Evolutionary conservation across 2,888 invertebrate genomes (phyloP), one percentile per base, ranked within the genome.

Genomic region (Scrobipalpa costella): DNA sequence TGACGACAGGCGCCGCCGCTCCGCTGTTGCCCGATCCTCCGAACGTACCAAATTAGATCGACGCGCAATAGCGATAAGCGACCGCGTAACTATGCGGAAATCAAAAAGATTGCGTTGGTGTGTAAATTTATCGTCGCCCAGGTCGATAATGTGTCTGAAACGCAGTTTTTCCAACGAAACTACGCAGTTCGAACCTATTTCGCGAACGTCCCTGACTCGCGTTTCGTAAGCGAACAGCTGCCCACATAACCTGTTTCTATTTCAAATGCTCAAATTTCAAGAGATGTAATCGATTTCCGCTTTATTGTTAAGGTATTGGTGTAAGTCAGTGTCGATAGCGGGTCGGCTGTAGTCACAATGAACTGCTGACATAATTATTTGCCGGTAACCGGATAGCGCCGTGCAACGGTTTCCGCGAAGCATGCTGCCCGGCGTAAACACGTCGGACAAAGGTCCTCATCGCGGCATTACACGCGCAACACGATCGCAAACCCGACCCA

Each of bases 321-420:
- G 77, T 73, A 72, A 61, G 68, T 68, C 60, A 62, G 36, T 64
- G 63, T 62, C 68, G 66, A 70, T 71, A 74, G 75, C 75, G 77
- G 77, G 78, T 80, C 79, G 79, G 79, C 80, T 81, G 79, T 80
- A 81, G 82, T 83, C 81, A 79, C 79, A 79, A 77, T 80, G 81
- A 81, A 82, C 84, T 73, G 84, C 83, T 88, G 87, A 87, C 88
- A 87, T 85, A 86, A 86, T 88, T 87, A 87, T 85, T 84, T 81
- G 80, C 81, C 78, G 77, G 79, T 82, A 87, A 88, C 83, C 80
- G 81, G 84, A 87, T 86, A 82, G 78, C 74, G 73, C 74, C 72
- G 73, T 66, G 69, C 71, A 66, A 71, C 73, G 71, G 75, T 82
- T 89, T 88, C 88, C 82, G 76, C 81, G 85, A 86, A 88, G 78